Base-by-base conservation (phyloP, 2,888 invertebrate genomes). In the Drosophila lacicola region DNA sequence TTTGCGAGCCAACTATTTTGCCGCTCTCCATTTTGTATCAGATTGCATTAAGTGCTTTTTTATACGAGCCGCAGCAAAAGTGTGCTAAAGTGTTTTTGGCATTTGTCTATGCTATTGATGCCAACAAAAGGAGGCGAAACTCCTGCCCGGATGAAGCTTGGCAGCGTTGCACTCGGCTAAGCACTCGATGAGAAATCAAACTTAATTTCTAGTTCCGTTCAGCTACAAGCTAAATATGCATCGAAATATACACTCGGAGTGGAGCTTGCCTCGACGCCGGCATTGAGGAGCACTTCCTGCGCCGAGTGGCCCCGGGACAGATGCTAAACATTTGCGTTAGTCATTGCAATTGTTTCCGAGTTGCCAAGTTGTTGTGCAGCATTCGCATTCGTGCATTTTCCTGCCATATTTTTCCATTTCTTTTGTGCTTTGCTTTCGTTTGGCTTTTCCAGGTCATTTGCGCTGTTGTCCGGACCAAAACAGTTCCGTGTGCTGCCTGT, bases 361-460 rank as follows among this genome's bases (percentile, higher is more conserved):
- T 63, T 76, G 80, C 72, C 74, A 66, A 74, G 42, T 64, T 77
- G 47, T 68, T 74, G 60, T 70, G 60, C 63, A 75, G 57, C 49
- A 70, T 66, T 72, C 61, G 61, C 63, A 17, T 17, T 17, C 17
- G n/a, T n/a, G 17, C 17, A 36, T 67, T 63, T 51, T 54, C 36
- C 72, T 58, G 68, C 60, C 84, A 78, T 81, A 70, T 86, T 88
- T 80, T 17, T 17, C 64, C 78, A 69, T 70, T 81, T 62, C 84
- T 80, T 82, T 82, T 83, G 72, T 81, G 67, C 60, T 78, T 75
- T 62, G 80, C 77, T 75, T 85, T 87, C 82, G 82, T 73, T 87
- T 84, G 83, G 83, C 89, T 89, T 83, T 83, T 83, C 89, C 83
- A 89, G 83, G 83, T 83, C 83, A 83, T 83, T 83, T 83, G 83